Evolutionary conservation across 2,797 vertebrate species (phyloP).

Genomic region (Aphelocoma californica): DNA sequence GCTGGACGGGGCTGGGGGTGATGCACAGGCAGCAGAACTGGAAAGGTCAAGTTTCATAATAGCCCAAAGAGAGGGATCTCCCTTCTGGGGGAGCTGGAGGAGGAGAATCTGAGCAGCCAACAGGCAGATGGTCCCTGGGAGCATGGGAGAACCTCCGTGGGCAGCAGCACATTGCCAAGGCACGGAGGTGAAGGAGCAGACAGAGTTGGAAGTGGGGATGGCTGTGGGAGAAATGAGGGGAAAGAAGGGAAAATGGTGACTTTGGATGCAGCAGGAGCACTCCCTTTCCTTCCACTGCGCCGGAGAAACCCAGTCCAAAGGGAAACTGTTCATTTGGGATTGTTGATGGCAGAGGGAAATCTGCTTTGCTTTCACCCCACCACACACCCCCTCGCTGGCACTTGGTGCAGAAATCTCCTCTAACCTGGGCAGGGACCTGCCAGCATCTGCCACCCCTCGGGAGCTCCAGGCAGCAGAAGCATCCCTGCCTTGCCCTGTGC

Average conservation of each 20-base stretch:
- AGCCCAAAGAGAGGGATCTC: neutral
- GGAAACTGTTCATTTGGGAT: neutral
- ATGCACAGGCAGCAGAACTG: slow-evolving; percentile 28
- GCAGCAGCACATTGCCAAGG: neutral
- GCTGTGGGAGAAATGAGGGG: neutral
- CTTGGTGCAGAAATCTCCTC: neutral
- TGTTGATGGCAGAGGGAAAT: neutral
- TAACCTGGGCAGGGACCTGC: neutral
- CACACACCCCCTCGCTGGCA: neutral
- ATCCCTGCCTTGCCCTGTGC: neutral
- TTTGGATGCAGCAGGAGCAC: neutral
- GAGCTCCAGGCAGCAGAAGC: neutral
- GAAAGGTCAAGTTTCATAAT: slow-evolving; percentile 48
- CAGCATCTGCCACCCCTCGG: neutral
- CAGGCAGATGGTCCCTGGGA: neutral
- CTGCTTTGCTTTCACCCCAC: neutral
- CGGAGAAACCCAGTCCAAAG: neutral
- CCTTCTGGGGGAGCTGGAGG: neutral
- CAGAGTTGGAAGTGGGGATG: neutral
- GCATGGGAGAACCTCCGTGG: neutral
- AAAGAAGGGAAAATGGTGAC: neutral
- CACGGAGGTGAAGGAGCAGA: neutral
- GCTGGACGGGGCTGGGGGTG: neutral
- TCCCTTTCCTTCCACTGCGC: neutral
- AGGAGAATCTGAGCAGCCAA: neutral